Evolutionary conservation across 2,888 invertebrate species (phyloP), one percentile per base, ranked within the genome.

Genomic region (Hemaris fuciformis): DNA sequence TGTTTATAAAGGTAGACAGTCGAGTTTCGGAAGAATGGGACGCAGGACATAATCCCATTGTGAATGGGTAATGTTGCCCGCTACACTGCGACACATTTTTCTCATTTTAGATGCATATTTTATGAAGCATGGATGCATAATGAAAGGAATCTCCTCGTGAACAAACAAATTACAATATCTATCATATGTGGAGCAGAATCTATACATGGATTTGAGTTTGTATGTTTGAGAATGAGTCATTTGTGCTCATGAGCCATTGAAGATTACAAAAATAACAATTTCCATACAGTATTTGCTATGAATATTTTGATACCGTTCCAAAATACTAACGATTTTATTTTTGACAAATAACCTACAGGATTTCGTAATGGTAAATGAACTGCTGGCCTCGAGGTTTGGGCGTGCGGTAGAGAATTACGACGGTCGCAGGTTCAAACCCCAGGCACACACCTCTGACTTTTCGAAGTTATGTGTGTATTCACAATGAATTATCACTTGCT

Each of bases 71-170:
- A 48, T 65, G 65, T 63, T 66, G 71, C 76, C 75, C 77, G 78
- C 83, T 80, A 84, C 80, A 80, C 80, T 84, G 89, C 85, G 85
- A 89, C 87, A 90, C 84, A 89, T 90, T 90, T 90, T 91, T 91
- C 90, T 89, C 88, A 87, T 91, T 89, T 88, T 84, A 81, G 81
- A 87, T 91, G 91, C 89, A 91, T 91, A 90, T 89, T 90, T 91
- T 89, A 91, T 89, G 84, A 81, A 81, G 81, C 82, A 84, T 82
- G 86, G 81, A 84, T 80, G 81, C 81, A 82, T 89, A 90, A 90
- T 89, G 89, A 88, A 87, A 87, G 85, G 80, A 87, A 82, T 85
- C 84, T 84, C 77, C 75, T 79, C 75, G 74, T 73, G 80, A 78
- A 83, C 83, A 85, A 86, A 89, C 84, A 88, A 87, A 87, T 87